Evolutionary conservation across 1,140 invertebrate species (phyloP).

Genomic region (Drosophila nasuta): DNA sequence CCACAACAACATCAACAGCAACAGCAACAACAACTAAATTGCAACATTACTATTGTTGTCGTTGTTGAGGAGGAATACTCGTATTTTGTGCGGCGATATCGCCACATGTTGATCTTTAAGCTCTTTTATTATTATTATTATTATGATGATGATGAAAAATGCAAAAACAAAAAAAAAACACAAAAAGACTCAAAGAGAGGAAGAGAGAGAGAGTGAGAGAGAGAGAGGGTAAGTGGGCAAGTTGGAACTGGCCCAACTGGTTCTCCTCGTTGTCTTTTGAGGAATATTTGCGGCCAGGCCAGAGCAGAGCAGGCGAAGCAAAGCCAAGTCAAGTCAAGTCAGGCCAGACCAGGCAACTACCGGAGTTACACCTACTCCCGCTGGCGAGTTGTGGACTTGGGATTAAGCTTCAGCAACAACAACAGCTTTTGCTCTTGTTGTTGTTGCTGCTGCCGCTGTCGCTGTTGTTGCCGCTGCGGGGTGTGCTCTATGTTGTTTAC

Average conservation of each 20-base stretch:
- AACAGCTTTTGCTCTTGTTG: conserved; percentile 1
- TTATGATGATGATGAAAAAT: conserved; percentile 35
- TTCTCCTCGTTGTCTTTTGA: conserved; percentile 25
- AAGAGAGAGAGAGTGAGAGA: not conserved
- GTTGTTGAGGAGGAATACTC: conserved; percentile 14
- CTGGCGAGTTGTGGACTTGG: conserved; percentile 42
- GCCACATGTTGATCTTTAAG: conserved; percentile 45
- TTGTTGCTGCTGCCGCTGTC: not conserved
- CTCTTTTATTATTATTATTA: conserved; percentile 49
- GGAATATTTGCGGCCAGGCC: conserved; percentile 24
- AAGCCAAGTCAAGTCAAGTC: conserved; percentile 1
- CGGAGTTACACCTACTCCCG: conserved; percentile 69
- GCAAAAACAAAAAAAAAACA: conserved; percentile 28
- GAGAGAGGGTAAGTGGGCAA: conserved; percentile 11
- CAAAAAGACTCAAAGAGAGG: not conserved
- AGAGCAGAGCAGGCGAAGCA: not conserved
- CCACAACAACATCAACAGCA: not conserved
- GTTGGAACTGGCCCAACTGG: conserved; percentile 44
- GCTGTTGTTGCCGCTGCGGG: conserved; percentile 39
- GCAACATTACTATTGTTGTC: conserved; percentile 9
- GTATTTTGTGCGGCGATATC: conserved; percentile 34
- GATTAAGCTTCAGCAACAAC: conserved; percentile 18
- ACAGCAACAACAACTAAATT: not conserved
- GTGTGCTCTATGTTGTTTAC: conserved; percentile 70
- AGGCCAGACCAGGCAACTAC: conserved; percentile 43